These are phyloP conservation scores for Magallana nippona DNA, from an alignment of 2,888 invertebrate species.

Conservation along the genomic window DNA sequence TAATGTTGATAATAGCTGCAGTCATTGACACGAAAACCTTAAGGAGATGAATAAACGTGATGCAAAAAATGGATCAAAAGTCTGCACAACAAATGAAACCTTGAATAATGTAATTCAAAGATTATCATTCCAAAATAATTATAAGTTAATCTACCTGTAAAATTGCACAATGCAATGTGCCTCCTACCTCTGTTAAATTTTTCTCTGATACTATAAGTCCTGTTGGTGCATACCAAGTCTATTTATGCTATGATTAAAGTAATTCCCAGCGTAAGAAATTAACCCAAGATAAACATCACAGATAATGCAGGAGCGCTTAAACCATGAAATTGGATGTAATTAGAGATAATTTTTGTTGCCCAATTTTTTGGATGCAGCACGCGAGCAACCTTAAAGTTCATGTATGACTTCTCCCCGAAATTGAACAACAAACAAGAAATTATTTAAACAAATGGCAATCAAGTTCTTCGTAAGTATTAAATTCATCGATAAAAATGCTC, in stretches of 20 bases:
- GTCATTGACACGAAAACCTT: too few relatives aligned
- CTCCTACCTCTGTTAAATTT: not conserved
- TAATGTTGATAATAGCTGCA: too few relatives aligned
- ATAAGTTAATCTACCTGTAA: too few relatives aligned
- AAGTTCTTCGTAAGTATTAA: not conserved
- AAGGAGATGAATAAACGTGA: too few relatives aligned
- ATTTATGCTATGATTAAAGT: not conserved
- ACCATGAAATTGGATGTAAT: conserved; percentile 29
- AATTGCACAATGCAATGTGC: too few relatives aligned
- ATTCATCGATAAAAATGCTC: conserved; percentile 15
- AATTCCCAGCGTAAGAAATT: not conserved
- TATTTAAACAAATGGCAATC: conserved; percentile 10
- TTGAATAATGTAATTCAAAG: too few relatives aligned
- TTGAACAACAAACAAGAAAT: not conserved
- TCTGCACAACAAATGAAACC: too few relatives aligned
- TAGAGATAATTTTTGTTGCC: not conserved
- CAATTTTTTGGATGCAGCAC: not conserved
- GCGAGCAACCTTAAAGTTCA: not conserved
- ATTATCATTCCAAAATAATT: too few relatives aligned
- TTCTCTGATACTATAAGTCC: not conserved
- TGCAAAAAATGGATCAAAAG: too few relatives aligned
- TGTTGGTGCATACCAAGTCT: not conserved
- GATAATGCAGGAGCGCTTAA: not conserved
- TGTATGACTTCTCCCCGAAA: not conserved
- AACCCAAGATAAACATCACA: not conserved